Evolutionary conservation across 2,888 invertebrate genomes (phyloP), one percentile per base, ranked within the genome.

Genomic region (Sinhomidia bicolor): DNA sequence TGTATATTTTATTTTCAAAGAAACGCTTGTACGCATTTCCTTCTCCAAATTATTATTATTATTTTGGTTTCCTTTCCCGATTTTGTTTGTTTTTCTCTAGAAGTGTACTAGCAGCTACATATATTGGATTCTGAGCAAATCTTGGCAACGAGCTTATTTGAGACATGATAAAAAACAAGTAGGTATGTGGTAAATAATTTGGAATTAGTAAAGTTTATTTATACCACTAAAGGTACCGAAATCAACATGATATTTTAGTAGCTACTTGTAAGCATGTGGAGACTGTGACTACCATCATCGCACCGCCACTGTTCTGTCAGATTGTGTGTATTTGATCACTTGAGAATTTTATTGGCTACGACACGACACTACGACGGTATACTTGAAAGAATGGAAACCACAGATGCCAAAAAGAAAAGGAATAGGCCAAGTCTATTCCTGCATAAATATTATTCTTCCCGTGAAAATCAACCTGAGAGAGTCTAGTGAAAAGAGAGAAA

Each of bases 371-470:
- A n/a, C n/a, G n/a, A n/a, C n/a, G n/a, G n/a, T n/a, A n/a, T n/a
- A n/a, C n/a, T n/a, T n/a, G n/a, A 80, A 60, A 54, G 6, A 51
- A 51, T 29, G 20, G 23, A 9, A 14, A 80, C 6, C 2, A 20
- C 47, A 79, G 6, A 41, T 60, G 57, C 79, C 80, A n/a, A n/a
- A n/a, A 26, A 23, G 20, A 78, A 54, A 41, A 14, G 41, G 23
- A 20, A 62, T 44, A 44, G 41, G 80, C n/a, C n/a, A n/a, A n/a
- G 41, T 80, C 12, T 80, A 57, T n/a, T 20, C 20, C 78, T 57
- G 78, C 54, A 54, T 78, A 57, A 78, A 54, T 78, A 78, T 78
- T 57, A 78, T 78, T 36, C n/a, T 78, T 78, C 78, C 32, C 1
- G 17, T 44, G 78, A 78, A 78, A 78, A 57, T 20, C 51, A 76